Base-by-base conservation (phyloP, 2,888 invertebrate genomes). In the Anthoptus insignis region DNA sequence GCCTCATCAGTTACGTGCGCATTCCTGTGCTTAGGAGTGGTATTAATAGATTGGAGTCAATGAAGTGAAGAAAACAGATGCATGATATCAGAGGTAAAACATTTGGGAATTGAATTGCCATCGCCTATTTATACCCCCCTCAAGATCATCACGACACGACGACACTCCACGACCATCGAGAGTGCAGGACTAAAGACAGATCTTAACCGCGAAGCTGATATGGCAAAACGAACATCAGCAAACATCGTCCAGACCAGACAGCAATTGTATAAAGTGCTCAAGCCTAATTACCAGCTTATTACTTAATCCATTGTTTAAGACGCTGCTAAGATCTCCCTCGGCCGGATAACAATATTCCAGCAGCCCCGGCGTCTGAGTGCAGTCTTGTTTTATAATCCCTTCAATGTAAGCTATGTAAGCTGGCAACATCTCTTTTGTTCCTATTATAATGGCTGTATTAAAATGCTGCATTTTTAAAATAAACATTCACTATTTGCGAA, bases 271-370 rank as follows among this genome's bases (percentile, higher is more conserved):
- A 61, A 47, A 61, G 54, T 54, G 47, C 54, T 61, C 61, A 47
- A 47, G 52, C 47, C 53, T 54, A 54, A 54, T 61, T 61, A 61
- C 61, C 9, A 37, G 61, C 61, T 61, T 54, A 61, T 61, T 61
- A 61, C 54, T 61, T 61, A 54, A 61, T 61, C 61, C 54, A 54
- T 61, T 61, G 61, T 61, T 47, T 61, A 54, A 61, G 61, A 54
- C 54, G 54, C 54, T 54, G 47, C 61, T 24, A 34, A 54, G 53
- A 54, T 61, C 32, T 54, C 8, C 21, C 32, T 59, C 42, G 34
- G 39, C 54, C 24, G 47, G 47, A 54, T 54, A 61, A 61, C 61
- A 54, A 61, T 61, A 61, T 54, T 61, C 47, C 54, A 54, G 47
- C 24, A 61, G 53, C 21, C 42, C 11, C 21, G 50, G 8, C 29